Evolutionary conservation across 2,888 invertebrate species (phyloP).

Genomic region (Drosophila siamana): DNA sequence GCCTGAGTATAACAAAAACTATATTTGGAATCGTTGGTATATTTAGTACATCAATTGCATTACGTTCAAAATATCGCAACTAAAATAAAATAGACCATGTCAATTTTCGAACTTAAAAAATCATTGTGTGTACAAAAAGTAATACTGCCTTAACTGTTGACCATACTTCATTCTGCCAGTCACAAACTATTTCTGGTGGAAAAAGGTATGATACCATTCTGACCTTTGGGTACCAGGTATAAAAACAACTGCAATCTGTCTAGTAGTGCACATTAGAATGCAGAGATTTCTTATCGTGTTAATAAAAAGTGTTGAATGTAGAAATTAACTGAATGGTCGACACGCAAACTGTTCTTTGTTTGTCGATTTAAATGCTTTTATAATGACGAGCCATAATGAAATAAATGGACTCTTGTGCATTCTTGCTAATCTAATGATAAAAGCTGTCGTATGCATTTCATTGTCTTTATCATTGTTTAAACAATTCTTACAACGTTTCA

Average conservation of each 20-base stretch:
- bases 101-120: too few relatives aligned
- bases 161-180: too few relatives aligned
- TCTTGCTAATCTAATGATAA: slow-evolving; percentile 25
- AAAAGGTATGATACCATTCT: too few relatives aligned
- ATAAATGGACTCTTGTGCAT: slow-evolving; percentile 7
- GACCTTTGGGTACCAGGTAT: too few relatives aligned
- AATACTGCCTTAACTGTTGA: too few relatives aligned
- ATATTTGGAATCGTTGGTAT: too few relatives aligned
- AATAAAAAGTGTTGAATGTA: slow-evolving; percentile 8
- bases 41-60: too few relatives aligned
- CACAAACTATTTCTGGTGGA: too few relatives aligned
- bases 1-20: too few relatives aligned
- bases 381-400: neutral
- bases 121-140: too few relatives aligned
- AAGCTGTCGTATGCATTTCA: slow-evolving; percentile 5
- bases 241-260: neutral
- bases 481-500: slow-evolving; percentile 46
- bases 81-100: too few relatives aligned
- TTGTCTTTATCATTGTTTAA: slow-evolving; percentile 21
- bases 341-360: slow-evolving; percentile 17
- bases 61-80: too few relatives aligned
- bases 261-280: slow-evolving; percentile 15
- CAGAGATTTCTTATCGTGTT: slow-evolving; percentile 14
- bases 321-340: slow-evolving; percentile 15
- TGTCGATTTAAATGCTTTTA: neutral